These are phyloP conservation scores for Myiotriccus ornatus DNA, from an alignment of 2,797 vertebrate genomes.

Conservation along the genomic window DNA sequence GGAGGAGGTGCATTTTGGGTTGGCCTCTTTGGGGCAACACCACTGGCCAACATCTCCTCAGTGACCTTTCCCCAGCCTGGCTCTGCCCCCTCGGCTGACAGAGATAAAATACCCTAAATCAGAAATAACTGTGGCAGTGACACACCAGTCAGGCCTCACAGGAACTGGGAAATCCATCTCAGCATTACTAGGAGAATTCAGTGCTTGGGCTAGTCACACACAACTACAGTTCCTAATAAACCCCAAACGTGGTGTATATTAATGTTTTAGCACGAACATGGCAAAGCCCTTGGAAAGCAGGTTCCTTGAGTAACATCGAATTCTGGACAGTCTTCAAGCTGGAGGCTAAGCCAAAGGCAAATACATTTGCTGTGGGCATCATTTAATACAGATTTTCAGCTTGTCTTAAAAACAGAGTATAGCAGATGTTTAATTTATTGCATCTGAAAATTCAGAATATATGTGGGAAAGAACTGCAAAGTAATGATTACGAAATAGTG, in stretches of 20 bases:
- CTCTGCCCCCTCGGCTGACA: background rate
- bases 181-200: background rate
- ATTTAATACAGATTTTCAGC: conserved; percentile 59
- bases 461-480: conserved; percentile 31
- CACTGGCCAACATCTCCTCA: background rate
- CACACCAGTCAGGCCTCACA: background rate
- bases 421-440: conserved; percentile 55
- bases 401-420: conserved; percentile 7
- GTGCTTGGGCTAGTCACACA: background rate
- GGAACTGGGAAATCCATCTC: background rate
- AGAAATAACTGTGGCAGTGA: background rate
- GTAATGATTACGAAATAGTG: conserved; percentile 33
- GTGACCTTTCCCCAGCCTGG: background rate
- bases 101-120: background rate
- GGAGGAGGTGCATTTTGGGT: background rate
- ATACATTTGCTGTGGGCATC: conserved; percentile 61
- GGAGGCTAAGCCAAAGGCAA: conserved; percentile 73
- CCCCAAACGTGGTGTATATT: background rate
- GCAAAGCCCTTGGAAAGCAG: background rate
- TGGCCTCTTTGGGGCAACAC: background rate
- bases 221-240: background rate
- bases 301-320: background rate
- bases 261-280: background rate
- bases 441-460: background rate
- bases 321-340: conserved; percentile 61